A percentile compares a stretch with the other conserved stretches of the same genome.
Evolutionary conservation across 2,797 vertebrate species (phyloP).

Genomic region (Sebastes wilsoni): DNA sequence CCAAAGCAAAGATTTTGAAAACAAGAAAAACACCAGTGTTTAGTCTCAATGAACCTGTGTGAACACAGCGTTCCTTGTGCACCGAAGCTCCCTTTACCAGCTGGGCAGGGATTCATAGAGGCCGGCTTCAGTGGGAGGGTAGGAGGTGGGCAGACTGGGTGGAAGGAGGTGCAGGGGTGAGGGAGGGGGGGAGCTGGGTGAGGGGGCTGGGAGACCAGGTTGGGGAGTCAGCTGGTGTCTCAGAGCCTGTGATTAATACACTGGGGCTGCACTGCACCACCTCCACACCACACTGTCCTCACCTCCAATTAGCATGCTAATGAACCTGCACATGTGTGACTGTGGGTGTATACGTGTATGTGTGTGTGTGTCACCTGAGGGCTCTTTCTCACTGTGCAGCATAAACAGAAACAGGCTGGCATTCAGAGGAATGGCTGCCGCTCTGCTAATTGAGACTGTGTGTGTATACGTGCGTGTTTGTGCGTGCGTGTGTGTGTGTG

Average conservation of each 20-base stretch:
- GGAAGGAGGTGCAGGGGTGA: slow-evolving; percentile 31
- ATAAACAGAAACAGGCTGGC: slow-evolving; percentile 72
- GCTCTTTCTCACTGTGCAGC: slow-evolving; percentile 63
- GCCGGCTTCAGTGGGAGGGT: slow-evolving; percentile 37
- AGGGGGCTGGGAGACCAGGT: slow-evolving; percentile 44
- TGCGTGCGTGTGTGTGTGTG: slow-evolving; percentile 18
- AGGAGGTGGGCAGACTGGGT: slow-evolving; percentile 42
- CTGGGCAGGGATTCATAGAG: slow-evolving; percentile 44
- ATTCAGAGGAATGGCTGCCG: slow-evolving; percentile 56
- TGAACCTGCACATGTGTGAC: slow-evolving; percentile 63
- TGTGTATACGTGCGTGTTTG: slow-evolving; percentile 12
- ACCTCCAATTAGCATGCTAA: slow-evolving; percentile 83
- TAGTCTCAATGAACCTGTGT: slow-evolving; percentile 49
- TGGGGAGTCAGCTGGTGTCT: slow-evolving; percentile 71
- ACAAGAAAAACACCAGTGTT: slow-evolving; percentile 24
- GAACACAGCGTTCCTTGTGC: slow-evolving; percentile 63
- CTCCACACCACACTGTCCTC: slow-evolving; percentile 77
- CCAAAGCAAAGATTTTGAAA: neutral
- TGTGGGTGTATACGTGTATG: slow-evolving; percentile 17
- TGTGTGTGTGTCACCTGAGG: slow-evolving; percentile 66
- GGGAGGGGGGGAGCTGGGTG: slow-evolving; percentile 4
- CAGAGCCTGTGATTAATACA: slow-evolving; percentile 77
- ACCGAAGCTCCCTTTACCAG: slow-evolving; percentile 35
- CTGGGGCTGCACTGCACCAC: slow-evolving; percentile 69
- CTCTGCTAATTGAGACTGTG: slow-evolving; percentile 56